Base-by-base conservation (phyloP, 2,113 vertebrate genomes). In the Rhipidura dahli region DNA sequence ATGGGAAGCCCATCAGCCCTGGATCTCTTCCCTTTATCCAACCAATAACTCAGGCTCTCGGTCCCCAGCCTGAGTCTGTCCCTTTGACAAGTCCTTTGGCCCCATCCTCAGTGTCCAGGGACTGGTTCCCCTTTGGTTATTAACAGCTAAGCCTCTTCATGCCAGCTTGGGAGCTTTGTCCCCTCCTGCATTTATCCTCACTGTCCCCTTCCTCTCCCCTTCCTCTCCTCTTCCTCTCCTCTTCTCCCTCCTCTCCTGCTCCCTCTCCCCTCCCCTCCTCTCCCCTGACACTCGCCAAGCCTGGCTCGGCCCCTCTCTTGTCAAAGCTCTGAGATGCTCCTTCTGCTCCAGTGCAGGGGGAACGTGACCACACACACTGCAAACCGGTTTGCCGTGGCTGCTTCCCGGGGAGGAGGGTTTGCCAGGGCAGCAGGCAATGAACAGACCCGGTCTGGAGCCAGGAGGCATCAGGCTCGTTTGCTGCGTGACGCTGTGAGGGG, bases 401-500 rank as follows among this genome's bases (percentile, higher is more conserved):
- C 65, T 81, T 71, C 69, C 71, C 3, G 0, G 1, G 40, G n/a
- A 37, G 40, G 26, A 2, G 17, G 83, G 7, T 73, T 50, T 69
- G 33, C 73, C 1, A 2, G 33, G 50, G 49, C 12, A 7, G 15
- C 35, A 15, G 28, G 15, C 53, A 28, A 4, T 27, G 57, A 45
- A 16, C 14, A 37, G 44, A 1, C 13, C 40, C 73, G 59, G 51
- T 11, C 27, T 6, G 13, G 37, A 51, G 76, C 40, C 54, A 39
- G 69, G 27, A 42, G 18, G 33, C 31, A 8, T 20, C 40, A 8
- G 27, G 7, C 37, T 59, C 13, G 0, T 56, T 47, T n/a, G 28
- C 82, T n/a, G 50, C 3, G 0, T 5, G 63, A 23, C 0, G 0
- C 33, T 66, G 31, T 0, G 1, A 77, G 79, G 79, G 37, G 78